phyloP scores from a whole-genome alignment of 1,140 invertebrate species.

The Pollicipes pollicipes region DNA sequence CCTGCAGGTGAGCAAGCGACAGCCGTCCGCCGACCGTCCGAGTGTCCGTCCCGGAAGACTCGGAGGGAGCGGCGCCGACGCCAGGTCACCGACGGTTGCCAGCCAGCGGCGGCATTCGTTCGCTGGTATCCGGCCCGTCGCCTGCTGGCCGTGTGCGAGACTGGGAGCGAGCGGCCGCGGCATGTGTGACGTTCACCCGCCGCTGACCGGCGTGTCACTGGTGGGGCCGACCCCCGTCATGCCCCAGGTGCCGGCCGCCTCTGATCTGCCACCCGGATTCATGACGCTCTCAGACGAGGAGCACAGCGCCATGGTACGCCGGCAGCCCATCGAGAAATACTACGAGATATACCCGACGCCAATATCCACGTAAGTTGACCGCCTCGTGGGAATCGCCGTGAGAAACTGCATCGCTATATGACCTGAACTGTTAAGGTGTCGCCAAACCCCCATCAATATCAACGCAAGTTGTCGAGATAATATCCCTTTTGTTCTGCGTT shows the following conservation, averaged over 20 bases:
- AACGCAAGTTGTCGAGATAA: too few species aligned
- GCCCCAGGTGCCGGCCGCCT: not conserved
- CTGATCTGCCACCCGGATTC: not conserved
- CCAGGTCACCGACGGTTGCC: too few species aligned
- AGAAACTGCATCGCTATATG: too few species aligned
- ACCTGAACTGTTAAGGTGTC: too few species aligned
- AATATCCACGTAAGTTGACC: slow-evolving; percentile 1
- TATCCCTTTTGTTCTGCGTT: too few species aligned
- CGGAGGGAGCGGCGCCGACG: not conserved
- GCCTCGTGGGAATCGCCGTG: too few species aligned
- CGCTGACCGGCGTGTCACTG: not conserved
- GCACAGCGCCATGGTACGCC: not conserved
- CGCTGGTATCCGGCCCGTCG: too few species aligned
- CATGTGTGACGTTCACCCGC: not conserved
- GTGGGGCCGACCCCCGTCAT: not conserved
- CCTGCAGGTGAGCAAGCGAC: too few species aligned
- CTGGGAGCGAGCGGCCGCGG: not conserved
- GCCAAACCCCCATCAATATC: too few species aligned
- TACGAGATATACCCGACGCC: not conserved
- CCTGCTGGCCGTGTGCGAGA: not conserved
- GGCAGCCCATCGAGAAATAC: not conserved
- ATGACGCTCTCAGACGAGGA: not conserved
- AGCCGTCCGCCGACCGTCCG: not conserved
- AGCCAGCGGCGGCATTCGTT: too few species aligned
- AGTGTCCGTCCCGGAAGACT: not conserved